Base-by-base conservation (phyloP, 2,888 invertebrate genomes). In the Hydropsyche betteni region DNA sequence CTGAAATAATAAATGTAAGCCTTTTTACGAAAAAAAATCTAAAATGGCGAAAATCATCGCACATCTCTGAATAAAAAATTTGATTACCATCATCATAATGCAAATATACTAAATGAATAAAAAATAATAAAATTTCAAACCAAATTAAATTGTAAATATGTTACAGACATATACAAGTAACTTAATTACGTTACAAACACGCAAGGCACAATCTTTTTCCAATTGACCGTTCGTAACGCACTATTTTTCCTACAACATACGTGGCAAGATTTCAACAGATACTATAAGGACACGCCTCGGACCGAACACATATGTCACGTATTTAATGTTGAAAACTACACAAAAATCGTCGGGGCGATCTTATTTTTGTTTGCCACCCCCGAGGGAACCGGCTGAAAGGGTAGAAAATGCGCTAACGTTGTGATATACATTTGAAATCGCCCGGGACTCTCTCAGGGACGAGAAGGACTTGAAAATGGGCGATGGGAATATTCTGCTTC, bases 281-380 rank as follows among this genome's bases (percentile, higher is more conserved):
- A 64, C 34, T 64, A 34, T n/a, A 64, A 64, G 4, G 64, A 12
- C 34, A 36, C 7, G 64, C 4, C 24, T 44, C 5, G 16, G 33
- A 36, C 64, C 34, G 5, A 36, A 5, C 64, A 64, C 36, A 34
- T 34, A 38, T 74, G 70, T 75, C 77, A 77, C 75, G 75, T 77
- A 69, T 70, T 71, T 77, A 77, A 75, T 77, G 73, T 77, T 14
- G 70, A 69, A 72, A 74, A 74, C 73, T 77, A 75, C 73, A 75
- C 68, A 77, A 74, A 68, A 75, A 75, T 74, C 64, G 73, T 70
- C 75, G 61, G 52, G 69, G 52, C 55, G 24, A 55, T 64, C 73
- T 72, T 77, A 75, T 73, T 77, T 77, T 77, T 73, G 77, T 69
- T 64, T 69, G 73, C 5, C 34, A 55, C 77, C 75, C 74, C 4